A percentile compares a stretch with the other conserved stretches of the same genome.
These are phyloP conservation scores for Rotaria magnacalcarata DNA, from an alignment of 2,888 invertebrate species.

Conservation along the genomic window DNA sequence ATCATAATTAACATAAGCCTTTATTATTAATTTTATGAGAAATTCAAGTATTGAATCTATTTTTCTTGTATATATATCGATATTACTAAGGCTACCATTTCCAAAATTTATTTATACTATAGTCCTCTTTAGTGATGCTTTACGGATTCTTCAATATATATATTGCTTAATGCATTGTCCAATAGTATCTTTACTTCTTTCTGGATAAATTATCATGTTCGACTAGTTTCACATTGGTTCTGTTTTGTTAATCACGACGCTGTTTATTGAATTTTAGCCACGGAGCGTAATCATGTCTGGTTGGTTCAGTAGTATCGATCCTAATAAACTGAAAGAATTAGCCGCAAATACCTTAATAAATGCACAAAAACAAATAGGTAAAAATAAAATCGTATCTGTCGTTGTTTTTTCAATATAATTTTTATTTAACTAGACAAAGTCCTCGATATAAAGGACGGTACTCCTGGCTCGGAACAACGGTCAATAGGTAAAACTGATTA, in stretches of 20 bases:
- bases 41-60: too few relatives aligned
- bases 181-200: too few relatives aligned
- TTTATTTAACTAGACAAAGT: constrained; percentile 11
- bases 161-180: too few relatives aligned
- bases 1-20: too few relatives aligned
- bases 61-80: too few relatives aligned
- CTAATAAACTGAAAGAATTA: background rate
- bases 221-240: background rate
- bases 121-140: too few relatives aligned
- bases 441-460: constrained; percentile 25
- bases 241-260: background rate
- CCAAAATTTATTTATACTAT: too few relatives aligned
- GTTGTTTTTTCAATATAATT: background rate
- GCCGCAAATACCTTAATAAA: background rate
- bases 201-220: too few relatives aligned
- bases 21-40: too few relatives aligned
- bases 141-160: too few relatives aligned
- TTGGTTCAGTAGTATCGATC: background rate
- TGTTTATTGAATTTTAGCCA: background rate
- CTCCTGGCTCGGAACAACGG: background rate
- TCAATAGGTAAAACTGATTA: background rate
- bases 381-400: background rate
- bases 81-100: too few relatives aligned
- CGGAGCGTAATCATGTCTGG: background rate
- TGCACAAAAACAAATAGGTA: constrained; percentile 16